Evolutionary conservation across 2,888 invertebrate species (phyloP).

Genomic region (Andrena camellia): DNA sequence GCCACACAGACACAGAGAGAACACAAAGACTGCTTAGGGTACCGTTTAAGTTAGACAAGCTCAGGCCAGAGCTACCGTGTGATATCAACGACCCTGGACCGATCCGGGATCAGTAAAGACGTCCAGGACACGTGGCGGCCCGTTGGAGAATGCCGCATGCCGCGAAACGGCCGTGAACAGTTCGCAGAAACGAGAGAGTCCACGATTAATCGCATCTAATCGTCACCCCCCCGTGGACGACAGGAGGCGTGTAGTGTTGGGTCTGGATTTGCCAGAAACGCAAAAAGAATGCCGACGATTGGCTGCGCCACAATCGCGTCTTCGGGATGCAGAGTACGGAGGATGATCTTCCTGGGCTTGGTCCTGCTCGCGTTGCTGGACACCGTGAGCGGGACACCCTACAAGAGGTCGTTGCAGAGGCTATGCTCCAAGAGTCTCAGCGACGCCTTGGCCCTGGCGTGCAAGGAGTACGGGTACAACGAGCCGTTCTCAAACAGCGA

Average conservation of each 20-base stretch:
- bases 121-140: constrained; percentile 24
- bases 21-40: constrained; percentile 1
- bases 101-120: not conserved
- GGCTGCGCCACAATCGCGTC: constrained; percentile 8
- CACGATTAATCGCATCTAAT: not conserved
- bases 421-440: constrained; percentile 81
- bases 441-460: constrained; percentile 80
- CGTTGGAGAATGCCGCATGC: constrained; percentile 33
- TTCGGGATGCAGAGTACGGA: constrained; percentile 18
- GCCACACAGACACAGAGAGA: not conserved
- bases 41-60: not conserved
- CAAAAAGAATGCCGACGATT: constrained; percentile 25
- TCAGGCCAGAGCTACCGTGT: not conserved
- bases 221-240: not conserved
- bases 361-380: constrained; percentile 61
- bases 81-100: constrained; percentile 8
- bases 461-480: constrained; percentile 79
- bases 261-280: not conserved
- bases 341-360: constrained; percentile 52
- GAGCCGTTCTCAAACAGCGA: constrained; percentile 77
- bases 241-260: not conserved
- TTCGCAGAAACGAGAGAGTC: not conserved
- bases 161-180: constrained; percentile 17
- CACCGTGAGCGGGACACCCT: constrained; percentile 51
- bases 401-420: constrained; percentile 64